Base-by-base conservation (phyloP, 1,140 invertebrate genomes). In the Trichonephila inaurata region DNA sequence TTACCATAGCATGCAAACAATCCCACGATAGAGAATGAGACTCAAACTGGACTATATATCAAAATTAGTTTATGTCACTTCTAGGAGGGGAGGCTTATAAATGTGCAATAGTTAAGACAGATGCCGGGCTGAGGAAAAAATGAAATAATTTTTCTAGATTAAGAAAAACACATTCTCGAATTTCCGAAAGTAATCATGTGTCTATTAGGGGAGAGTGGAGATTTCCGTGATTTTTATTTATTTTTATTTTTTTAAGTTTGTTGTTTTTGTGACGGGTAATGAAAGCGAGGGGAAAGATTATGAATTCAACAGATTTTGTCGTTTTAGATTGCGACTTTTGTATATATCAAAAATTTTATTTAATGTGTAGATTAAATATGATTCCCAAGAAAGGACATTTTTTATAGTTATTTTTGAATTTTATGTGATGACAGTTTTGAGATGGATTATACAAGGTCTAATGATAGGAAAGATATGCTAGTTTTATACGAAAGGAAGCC, bases 11-110 rank as follows among this genome's bases (percentile, higher is more conserved):
- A 40, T 44, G 81, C 40, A 87, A 69, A 89, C 82, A n/a, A 14
- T 69, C 51, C 51, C 51, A 51, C 51, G 51, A 24, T 58, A 21
- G 18, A 51, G 40, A n/a, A 33, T 21, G 12, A 40, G 19, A 33
- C 85, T 62, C 28, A 44, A 21, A 89, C 28, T 28, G 44, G 28
- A 12, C 69, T 58, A 82, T 93, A 89, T 60, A 88, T 93, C 92
- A 93, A 82, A 93, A 93, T 93, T 93, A 93, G 58, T 88, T 64
- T 33, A 58, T 89, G 69, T 72, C 92, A 88, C n/a, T 58, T 24
- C 66, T n/a, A 24, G 33, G n/a, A 51, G 60, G 16, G 61, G 10
- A 64, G 86, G 28, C 44, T 85, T 85, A n/a, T n/a, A 40, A 51
- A 64, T 64, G 60, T 64, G 62, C 16, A 64, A 40, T 40, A 40